These are phyloP conservation scores for Vultur gryphus DNA, from an alignment of 2,797 vertebrate genomes.

Conservation along the genomic window DNA sequence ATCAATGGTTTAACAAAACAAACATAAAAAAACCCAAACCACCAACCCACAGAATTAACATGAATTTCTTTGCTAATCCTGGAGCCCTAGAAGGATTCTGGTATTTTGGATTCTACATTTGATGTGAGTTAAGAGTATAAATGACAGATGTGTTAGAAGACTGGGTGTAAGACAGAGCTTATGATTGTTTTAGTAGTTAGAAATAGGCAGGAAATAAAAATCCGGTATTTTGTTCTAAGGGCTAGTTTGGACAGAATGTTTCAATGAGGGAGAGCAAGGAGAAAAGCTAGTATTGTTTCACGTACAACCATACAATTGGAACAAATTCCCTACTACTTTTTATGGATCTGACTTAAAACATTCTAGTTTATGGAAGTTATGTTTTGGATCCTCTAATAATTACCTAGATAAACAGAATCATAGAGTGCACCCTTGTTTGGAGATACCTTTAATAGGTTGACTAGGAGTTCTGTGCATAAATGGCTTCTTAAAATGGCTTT, in stretches of 20 bases:
- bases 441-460: background rate
- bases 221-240: background rate
- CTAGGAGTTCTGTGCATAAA: background rate
- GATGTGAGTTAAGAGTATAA: background rate
- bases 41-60: background rate
- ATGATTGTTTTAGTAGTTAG: background rate
- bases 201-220: background rate
- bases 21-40: accelerated
- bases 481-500: background rate
- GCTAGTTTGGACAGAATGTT: background rate
- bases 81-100: background rate
- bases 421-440: background rate
- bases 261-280: background rate
- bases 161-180: background rate
- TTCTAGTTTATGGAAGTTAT: background rate
- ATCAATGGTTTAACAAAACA: background rate
- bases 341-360: background rate
- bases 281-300: background rate
- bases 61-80: background rate
- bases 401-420: background rate
- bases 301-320: accelerated
- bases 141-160: background rate
- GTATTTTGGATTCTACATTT: background rate
- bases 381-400: background rate
- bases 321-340: background rate